These are phyloP conservation scores for Leptobrachium ailaonicum DNA, from an alignment of 2,113 vertebrate species.

Conservation along the genomic window DNA sequence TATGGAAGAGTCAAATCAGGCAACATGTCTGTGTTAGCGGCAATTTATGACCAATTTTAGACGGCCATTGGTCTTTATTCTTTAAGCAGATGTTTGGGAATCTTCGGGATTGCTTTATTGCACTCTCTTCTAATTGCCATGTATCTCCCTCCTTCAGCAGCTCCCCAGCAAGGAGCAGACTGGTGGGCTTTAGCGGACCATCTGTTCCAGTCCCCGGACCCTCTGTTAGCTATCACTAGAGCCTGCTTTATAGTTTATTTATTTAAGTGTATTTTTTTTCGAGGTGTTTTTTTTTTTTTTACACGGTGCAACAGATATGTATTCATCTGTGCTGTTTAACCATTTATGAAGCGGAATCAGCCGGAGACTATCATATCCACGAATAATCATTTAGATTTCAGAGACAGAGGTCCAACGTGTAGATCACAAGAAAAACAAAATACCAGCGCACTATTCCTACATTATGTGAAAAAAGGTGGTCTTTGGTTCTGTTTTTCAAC, in stretches of 20 bases:
- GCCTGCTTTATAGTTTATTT: neutral
- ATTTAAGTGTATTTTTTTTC: no score
- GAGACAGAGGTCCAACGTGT: no score
- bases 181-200: constrained; percentile 17
- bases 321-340: neutral
- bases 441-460: no score
- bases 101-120: neutral
- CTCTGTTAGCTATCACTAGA: neutral
- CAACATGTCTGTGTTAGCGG: neutral
- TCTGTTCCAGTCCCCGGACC: constrained; percentile 4
- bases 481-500: no score
- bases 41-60: neutral
- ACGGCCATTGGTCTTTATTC: neutral
- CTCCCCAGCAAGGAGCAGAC: neutral
- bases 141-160: neutral
- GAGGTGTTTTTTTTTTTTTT: neutral
- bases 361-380: no score
- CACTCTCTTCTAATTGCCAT: constrained; percentile 10
- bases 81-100: constrained; percentile 8
- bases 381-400: no score
- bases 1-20: neutral
- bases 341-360: no score
- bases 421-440: no score
- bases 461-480: no score
- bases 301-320: neutral